Evolutionary conservation across 1,140 invertebrate species (phyloP), one percentile per base, ranked within the genome.

Genomic region (Drosophila navojoa): DNA sequence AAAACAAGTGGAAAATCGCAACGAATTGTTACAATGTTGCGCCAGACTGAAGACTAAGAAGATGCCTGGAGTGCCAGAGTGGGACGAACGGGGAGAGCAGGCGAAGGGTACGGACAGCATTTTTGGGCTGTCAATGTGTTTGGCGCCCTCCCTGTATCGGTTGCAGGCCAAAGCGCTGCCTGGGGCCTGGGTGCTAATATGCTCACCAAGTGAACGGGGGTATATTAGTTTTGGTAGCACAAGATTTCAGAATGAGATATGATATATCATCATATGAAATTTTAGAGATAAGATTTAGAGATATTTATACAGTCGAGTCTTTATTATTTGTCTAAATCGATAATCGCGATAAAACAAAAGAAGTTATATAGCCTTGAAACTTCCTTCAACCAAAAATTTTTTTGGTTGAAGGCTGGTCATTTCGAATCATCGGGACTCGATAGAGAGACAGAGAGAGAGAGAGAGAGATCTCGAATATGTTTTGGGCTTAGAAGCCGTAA

Each of bases 1-100:
- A 52, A 87, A 89, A 79, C 82, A 89, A 87, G 84, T 87, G 84
- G 84, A 87, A 87, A 89, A 87, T 82, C 76, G 77, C 84, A 75
- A 89, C 84, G 73, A 87, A 89, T 87, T 87, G 84, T 87, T 72
- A 84, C 84, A 89, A 73, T 77, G 82, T 82, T 87, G 57, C 35
- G 53, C 19, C 45, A 35, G 42, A 38, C 25, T 47, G 13, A 45
- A 58, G 19, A 35, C 38, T 63, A 50, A 54, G 27, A 50, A 54
- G 27, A 55, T 60, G 42, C 42, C 16, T 11, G 47, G 35, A 29
- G 66, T 25, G 62, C 49, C 38, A 59, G 53, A 49, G 59, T 53
- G 53, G 40, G 67, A 61, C 40, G 22, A 42, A 53, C 22, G 45
- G 50, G 19, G 54, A 32, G 1, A 10, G 11, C n/a, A 59, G 15